Evolutionary conservation across 2,888 invertebrate genomes (phyloP), one percentile per base, ranked within the genome.

Genomic region (Antheraea yamamai): DNA sequence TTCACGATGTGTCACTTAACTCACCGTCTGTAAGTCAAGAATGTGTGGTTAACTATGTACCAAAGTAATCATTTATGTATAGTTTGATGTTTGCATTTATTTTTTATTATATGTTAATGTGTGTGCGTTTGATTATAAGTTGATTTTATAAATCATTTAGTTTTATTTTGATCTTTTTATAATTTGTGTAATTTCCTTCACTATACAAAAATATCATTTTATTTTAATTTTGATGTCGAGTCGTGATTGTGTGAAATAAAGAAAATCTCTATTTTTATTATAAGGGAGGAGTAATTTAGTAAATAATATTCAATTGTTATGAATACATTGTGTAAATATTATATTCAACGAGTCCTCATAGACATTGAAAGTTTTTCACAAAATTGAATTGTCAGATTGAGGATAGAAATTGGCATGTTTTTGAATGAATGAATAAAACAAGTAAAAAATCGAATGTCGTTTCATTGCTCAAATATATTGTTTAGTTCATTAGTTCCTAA

Each of bases 361-460:
- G 64, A 20, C 14, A 61, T 10, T 23, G 68, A 30, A 30, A 1
- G 30, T 83, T 82, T 83, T 85, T 85, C 83, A 87, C 79, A 81
- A 78, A 84, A 88, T 91, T 88, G 85, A 85, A 87, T 89, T 92
- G 91, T 89, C 90, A 87, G 86, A 84, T 70, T n/a, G 81, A 82
- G 82, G 85, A 83, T 81, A 84, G 12, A 47, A 47, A 47, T 83
- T 89, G 91, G 86, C 88, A 89, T 88, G 83, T 84, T 88, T 92
- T 92, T 91, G 88, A 89, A 88, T 75, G 82, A 87, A 85, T 80
- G 87, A 92, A 91, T 92, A 91, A 92, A 90, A 70, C n/a, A 39
- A 39, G 20, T 30, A 61, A 61, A 18, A 70, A 10, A 20, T 39
- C 1, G 2, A 39, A 20, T 70, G 70, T 70, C 10, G 35, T 70